These are phyloP conservation scores for Chrysina gloriosa DNA, from an alignment of 2,888 invertebrate genomes.

Conservation along the genomic window DNA sequence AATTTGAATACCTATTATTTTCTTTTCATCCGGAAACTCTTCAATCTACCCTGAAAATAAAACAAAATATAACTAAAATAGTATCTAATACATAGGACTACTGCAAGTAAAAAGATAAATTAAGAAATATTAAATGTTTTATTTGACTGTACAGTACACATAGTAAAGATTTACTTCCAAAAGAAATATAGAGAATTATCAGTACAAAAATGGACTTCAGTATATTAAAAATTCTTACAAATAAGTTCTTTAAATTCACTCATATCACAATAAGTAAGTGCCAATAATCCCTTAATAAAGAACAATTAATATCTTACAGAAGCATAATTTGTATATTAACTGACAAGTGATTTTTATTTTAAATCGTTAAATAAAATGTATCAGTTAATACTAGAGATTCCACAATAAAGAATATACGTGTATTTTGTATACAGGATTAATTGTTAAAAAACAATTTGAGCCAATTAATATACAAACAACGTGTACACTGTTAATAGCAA, in stretches of 20 bases:
- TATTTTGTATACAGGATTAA: constrained; percentile 18
- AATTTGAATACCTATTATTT: too few relatives aligned
- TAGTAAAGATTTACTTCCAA: constrained; percentile 53
- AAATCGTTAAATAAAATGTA: constrained; percentile 13
- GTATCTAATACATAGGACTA: too few relatives aligned
- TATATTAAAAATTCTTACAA: constrained; percentile 44
- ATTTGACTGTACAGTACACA: constrained; percentile 59
- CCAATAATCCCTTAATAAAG: constrained; percentile 51
- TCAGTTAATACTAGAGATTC: constrained; percentile 28
- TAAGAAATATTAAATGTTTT: constrained; percentile 51
- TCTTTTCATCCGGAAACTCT: too few relatives aligned
- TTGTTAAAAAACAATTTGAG: not conserved
- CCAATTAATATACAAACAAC: constrained; percentile 38
- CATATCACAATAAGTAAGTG: constrained; percentile 62
- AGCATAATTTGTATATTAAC: constrained; percentile 39
- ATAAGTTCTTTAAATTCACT: constrained; percentile 55
- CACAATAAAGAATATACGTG: constrained; percentile 4
- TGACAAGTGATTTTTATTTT: constrained; percentile 3
- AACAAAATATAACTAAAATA: too few relatives aligned
- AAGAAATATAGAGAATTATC: constrained; percentile 58
- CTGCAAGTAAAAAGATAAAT: constrained; percentile 35
- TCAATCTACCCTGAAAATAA: too few relatives aligned
- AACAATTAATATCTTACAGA: constrained; percentile 47
- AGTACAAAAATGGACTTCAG: constrained; percentile 59
- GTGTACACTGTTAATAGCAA: constrained; percentile 48